phyloP scores from a whole-genome alignment of 2,113 vertebrate species.

The Lontra canadensis region DNA sequence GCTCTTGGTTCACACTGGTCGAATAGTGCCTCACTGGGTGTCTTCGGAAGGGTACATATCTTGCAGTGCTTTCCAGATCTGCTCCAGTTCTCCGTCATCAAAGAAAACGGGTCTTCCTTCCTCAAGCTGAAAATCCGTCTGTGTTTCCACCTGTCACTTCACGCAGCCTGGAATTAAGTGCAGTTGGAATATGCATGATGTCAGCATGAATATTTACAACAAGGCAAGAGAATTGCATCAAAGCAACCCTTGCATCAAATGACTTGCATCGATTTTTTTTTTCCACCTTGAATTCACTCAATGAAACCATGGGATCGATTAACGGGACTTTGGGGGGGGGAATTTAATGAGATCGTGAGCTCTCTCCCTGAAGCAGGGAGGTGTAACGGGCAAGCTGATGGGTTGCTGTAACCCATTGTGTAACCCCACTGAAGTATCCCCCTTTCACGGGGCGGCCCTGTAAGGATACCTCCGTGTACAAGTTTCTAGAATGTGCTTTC shows the following conservation, averaged over 20 bases:
- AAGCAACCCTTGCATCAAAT: neutral
- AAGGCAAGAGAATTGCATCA: neutral
- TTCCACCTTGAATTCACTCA: neutral
- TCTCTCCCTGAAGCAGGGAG: neutral
- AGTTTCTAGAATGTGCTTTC: neutral
- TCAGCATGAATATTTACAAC: neutral
- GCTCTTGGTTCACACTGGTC: neutral
- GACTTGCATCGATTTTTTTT: neutral
- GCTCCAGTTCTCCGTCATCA: neutral
- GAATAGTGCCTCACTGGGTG: neutral
- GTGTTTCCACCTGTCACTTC: neutral
- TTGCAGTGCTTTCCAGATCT: neutral
- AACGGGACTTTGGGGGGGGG: neutral
- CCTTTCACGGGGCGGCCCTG: neutral
- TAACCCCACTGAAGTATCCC: neutral
- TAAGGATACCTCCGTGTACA: neutral
- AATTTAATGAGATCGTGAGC: neutral
- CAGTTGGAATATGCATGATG: neutral
- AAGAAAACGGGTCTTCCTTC: neutral
- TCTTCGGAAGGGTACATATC: neutral
- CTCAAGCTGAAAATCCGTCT: neutral
- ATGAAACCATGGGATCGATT: neutral
- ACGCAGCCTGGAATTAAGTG: neutral
- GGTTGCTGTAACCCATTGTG: no score
- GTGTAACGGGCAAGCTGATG: neutral